These are phyloP conservation scores for Laspeyria flexula DNA, from an alignment of 2,888 invertebrate genomes.

Conservation along the genomic window DNA sequence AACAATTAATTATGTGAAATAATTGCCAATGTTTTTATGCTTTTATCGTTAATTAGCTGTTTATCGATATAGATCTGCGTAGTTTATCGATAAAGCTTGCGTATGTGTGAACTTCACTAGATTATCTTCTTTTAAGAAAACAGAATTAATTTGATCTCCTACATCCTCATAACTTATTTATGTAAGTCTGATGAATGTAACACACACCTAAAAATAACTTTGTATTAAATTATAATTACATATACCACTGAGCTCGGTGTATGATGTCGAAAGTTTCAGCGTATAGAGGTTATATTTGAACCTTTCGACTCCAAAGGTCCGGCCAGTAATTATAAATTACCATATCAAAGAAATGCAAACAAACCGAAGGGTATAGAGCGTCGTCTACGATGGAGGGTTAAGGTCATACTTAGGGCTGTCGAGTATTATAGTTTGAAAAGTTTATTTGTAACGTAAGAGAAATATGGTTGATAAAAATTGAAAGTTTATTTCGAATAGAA, in stretches of 20 bases:
- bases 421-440: background rate
- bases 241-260: slow-evolving; percentile 17
- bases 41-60: too few species aligned
- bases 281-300: slow-evolving; percentile 4
- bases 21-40: too few species aligned
- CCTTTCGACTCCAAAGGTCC: slow-evolving; percentile 17
- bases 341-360: slow-evolving; percentile 51
- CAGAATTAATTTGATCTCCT: too few species aligned
- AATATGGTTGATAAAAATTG: too few species aligned
- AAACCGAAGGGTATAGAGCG: slow-evolving; percentile 26
- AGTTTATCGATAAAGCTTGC: too few species aligned
- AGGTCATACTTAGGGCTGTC: slow-evolving; percentile 14
- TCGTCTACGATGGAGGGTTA: slow-evolving; percentile 9
- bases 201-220: background rate
- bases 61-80: too few species aligned
- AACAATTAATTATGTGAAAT: too few species aligned
- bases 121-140: too few species aligned
- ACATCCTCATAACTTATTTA: too few species aligned
- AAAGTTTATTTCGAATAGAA: too few species aligned
- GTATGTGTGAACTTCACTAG: too few species aligned
- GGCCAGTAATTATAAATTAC: slow-evolving; percentile 47
- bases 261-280: slow-evolving; percentile 20
- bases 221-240: slow-evolving; percentile 3
- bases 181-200: too few species aligned
- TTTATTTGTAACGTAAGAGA: background rate